Base-by-base conservation (phyloP, 2,797 vertebrate species). In the Muscicapa striata region DNA sequence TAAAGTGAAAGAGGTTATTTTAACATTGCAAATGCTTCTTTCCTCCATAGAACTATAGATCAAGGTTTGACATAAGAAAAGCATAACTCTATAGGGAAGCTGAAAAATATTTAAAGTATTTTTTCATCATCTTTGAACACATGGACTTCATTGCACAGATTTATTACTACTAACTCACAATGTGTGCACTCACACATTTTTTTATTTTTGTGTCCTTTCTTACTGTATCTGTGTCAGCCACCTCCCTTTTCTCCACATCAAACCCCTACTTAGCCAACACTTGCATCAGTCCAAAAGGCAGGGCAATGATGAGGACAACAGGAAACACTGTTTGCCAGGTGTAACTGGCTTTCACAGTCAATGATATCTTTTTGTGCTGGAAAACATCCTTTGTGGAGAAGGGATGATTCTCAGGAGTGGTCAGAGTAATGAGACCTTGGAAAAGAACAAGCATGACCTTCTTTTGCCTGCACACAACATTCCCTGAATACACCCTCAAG, bases 101-200 rank as follows among this genome's bases (percentile, higher is more conserved):
- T 54, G 38, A 86, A 94, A 93, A 94, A 81, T 74, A 95, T 48
- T 79, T 93, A 49, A 97, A 90, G 69, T 75, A 96, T 94, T 92
- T 92, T 96, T 96, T 83, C 87, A 87, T 82, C 81, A 86, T 94
- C 83, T 97, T 92, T 85, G 63, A 96, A 95, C 96, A 95, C 76
- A 76, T 66, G 89, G 61, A 92, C 57, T 73, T 94, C 91, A 86
- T 43, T 36, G 64, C 81, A 63, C 2, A 66, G 55, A 89, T 84
- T 89, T 91, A 93, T 64, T 69, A 26, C 74, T 72, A 82, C 79
- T 82, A 88, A 90, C 77, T 82, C 57, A 74, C 3, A 1, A 52
- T 88, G 41, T 38, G 40, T 52, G 63, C 17, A 18, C 40, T 77
- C 45, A 52, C 24, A 73, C 12, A 12, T 20, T 59, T 82, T 83